A percentile compares a stretch with the other conserved stretches of the same genome.
Conservation (phyloP, 2,888 invertebrate species). For the Trichopria drosophilae region DNA sequence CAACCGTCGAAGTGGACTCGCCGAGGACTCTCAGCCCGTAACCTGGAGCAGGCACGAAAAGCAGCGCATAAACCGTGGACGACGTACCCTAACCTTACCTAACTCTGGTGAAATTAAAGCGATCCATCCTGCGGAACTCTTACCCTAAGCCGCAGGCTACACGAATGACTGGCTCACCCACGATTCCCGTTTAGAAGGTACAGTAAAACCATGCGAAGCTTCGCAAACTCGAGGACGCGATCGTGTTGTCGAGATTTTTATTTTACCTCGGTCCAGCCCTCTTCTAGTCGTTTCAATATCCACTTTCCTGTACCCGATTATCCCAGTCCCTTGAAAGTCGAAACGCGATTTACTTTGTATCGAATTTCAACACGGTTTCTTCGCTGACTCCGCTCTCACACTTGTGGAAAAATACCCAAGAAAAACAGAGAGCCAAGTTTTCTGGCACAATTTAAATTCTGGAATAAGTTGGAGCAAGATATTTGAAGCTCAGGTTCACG, state of each 20-base stretch:
- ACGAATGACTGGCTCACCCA: constrained; percentile 39
- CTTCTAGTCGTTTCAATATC: no score
- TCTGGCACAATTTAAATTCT: no score
- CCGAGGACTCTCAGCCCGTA: constrained; percentile 48
- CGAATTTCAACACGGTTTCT: no score
- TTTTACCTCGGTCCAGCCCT: constrained; percentile 3
- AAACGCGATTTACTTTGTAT: no score
- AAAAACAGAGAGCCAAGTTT: no score
- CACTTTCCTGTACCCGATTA: constrained; percentile 14
- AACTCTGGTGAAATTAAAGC: constrained; percentile 55
- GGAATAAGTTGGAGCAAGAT: no score
- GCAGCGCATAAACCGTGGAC: constrained; percentile 26
- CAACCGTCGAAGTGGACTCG: no score
- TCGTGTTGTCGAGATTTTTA: no score
- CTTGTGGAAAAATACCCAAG: no score
- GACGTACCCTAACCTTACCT: constrained; percentile 36
- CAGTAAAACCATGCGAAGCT: no score
- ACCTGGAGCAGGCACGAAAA: constrained; percentile 36
- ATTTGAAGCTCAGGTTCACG: no score
- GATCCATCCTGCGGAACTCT: constrained; percentile 53
- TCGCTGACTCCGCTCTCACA: no score
- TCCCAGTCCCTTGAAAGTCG: constrained; percentile 5
- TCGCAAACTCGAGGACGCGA: constrained; percentile 3
- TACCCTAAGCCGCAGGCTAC: constrained; percentile 48
- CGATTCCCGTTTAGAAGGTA: constrained; percentile 15